Percentiles rank a stretch among this genome's conserved stretches.
phyloP scores from a whole-genome alignment of 2,113 vertebrate species.

The Zootoca vivipara region DNA sequence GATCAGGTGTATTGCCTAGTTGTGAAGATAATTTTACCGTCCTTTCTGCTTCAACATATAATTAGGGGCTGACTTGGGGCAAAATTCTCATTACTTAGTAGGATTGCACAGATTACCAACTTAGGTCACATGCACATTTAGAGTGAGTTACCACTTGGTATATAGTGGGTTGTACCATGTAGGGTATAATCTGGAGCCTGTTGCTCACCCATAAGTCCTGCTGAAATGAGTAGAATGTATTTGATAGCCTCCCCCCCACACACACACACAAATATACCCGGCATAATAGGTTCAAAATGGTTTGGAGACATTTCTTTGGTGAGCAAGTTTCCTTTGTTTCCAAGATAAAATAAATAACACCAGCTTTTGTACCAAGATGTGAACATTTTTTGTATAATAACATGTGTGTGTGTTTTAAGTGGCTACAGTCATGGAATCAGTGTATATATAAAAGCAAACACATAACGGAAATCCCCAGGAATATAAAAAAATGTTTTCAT shows the following conservation, averaged over 20 bases:
- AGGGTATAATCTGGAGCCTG: not conserved
- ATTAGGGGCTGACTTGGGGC: not conserved
- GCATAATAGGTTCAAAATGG: not conserved
- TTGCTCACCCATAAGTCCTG: not conserved
- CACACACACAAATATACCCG: not conserved
- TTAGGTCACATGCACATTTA: not conserved
- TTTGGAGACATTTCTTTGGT: not conserved
- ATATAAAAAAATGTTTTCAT: not conserved
- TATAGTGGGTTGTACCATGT: not conserved
- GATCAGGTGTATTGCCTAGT: not conserved
- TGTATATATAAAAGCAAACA: fast-evolving
- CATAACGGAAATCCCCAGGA: not conserved
- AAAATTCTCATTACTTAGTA: not conserved
- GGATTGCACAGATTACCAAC: not conserved
- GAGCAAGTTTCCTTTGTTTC: not conserved
- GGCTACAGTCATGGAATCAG: fast-evolving
- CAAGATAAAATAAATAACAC: not conserved
- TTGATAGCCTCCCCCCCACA: not conserved
- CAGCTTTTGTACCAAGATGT: not conserved
- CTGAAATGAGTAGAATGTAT: not conserved
- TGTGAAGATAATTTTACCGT: not conserved
- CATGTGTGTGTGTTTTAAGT: not conserved
- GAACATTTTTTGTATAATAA: not conserved
- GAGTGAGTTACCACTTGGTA: not conserved
- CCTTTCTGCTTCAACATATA: not conserved